These are phyloP conservation scores for Thaleichthys pacificus DNA, from an alignment of 2,797 vertebrate genomes.

Conservation along the genomic window DNA sequence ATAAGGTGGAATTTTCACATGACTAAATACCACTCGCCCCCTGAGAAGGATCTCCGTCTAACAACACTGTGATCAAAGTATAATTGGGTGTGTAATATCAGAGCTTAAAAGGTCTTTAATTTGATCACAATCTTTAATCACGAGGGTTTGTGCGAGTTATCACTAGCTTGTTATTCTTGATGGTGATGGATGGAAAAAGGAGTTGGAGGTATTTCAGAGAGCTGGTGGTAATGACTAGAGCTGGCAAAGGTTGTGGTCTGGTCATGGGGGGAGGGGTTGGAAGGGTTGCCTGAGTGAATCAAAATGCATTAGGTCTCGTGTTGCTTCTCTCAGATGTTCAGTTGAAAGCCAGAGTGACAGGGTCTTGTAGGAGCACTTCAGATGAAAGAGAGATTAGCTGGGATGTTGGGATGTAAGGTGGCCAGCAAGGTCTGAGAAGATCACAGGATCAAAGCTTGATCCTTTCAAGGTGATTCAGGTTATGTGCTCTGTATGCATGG, in stretches of 20 bases:
- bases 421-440: neutral
- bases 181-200: neutral
- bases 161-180: neutral
- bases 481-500: neutral
- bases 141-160: neutral
- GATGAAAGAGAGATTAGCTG: neutral
- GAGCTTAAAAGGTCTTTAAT: neutral
- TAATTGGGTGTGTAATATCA: neutral
- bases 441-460: neutral
- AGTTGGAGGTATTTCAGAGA: neutral
- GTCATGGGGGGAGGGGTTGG: neutral
- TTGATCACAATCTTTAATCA: neutral
- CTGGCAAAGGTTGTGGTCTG: neutral
- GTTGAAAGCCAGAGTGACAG: neutral
- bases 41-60: conserved; percentile 5
- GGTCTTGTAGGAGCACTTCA: neutral
- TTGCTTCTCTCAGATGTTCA: neutral
- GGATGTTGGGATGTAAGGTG: neutral
- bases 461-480: neutral
- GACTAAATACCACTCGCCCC: neutral
- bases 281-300: neutral
- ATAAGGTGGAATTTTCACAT: neutral
- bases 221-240: neutral
- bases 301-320: neutral
- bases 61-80: conserved; percentile 2